Conservation (phyloP, 1,140 invertebrate genomes). For the Vanessa tameamea region DNA sequence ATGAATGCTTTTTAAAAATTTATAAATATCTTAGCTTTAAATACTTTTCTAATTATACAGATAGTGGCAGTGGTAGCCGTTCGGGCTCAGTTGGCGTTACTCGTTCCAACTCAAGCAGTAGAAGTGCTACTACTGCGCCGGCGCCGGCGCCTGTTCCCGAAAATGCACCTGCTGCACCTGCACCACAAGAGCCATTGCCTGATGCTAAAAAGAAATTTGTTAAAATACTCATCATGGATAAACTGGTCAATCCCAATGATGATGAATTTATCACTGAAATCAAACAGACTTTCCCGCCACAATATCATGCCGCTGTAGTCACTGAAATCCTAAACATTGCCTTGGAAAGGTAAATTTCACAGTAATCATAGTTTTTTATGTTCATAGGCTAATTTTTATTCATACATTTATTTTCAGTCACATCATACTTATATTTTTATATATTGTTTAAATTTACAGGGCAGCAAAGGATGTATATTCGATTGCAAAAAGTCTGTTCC, state of each 20-base stretch:
- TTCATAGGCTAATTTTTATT: no score
- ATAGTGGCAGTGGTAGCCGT: slow-evolving; percentile 45
- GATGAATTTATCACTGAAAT: slow-evolving; percentile 54
- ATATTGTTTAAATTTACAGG: slow-evolving; percentile 40
- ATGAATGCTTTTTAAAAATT: not conserved
- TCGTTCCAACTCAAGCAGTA: slow-evolving; percentile 53
- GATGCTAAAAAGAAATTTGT: slow-evolving; percentile 56
- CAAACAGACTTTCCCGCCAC: slow-evolving; percentile 49
- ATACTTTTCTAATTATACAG: slow-evolving; percentile 24
- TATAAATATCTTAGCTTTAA: not conserved
- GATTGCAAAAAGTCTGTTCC: slow-evolving; percentile 54
- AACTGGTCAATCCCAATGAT: slow-evolving; percentile 56
- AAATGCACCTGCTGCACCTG: slow-evolving; percentile 20
- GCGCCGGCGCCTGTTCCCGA: slow-evolving; percentile 28
- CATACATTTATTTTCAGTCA: no score
- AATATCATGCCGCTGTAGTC: slow-evolving; percentile 62
- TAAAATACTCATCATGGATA: slow-evolving; percentile 55
- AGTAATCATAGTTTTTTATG: not conserved
- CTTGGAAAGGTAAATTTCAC: slow-evolving; percentile 59
- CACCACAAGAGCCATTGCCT: slow-evolving; percentile 52
- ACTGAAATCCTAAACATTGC: slow-evolving; percentile 64
- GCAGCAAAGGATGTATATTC: slow-evolving; percentile 54
- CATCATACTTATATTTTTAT: not conserved
- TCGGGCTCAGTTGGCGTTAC: slow-evolving; percentile 54
- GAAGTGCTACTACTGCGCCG: slow-evolving; percentile 38